Base-by-base conservation (phyloP, 2,888 invertebrate genomes). In the Teleiodes luculella region DNA sequence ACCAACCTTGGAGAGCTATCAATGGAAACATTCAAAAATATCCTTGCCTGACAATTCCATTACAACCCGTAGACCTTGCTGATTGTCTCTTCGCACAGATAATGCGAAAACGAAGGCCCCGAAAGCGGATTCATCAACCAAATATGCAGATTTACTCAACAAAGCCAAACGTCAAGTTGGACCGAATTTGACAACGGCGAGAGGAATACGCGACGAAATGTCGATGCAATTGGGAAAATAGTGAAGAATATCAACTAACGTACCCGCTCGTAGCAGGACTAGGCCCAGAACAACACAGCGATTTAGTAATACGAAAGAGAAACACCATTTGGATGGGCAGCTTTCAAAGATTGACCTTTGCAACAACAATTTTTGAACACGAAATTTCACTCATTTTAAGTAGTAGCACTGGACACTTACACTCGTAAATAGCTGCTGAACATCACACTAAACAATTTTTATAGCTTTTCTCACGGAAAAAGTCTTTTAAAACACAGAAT, bases 401-500 rank as follows among this genome's bases (percentile, higher is more conserved):
- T 53, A 59, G 56, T 60, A 61, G 57, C 68, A 74, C 68, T 57
- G 54, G 54, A 64, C 65, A 61, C 61, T 67, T 68, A 68, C 57
- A 60, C 65, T 61, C 57, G 60, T 55, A 65, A 68, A 65, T 57
- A 39, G 56, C 57, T 62, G 58, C 59, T 66, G 51, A 64, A 46
- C 48, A 65, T 58, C 65, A 72, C 67, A 61, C 60, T 62, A 57
- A 64, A 61, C 58, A 70, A 71, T 74, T 76, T 65, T 62, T 62
- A 65, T 64, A 58, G 65, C 64, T 74, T 68, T 73, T 79, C 73
- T 67, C 61, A 68, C 66, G 60, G 67, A 64, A 68, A 74, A 76
- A 75, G 69, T 63, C 78, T 74, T 77, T 76, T 80, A 78, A 73
- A 80, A 86, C 84, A 53, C 81, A 71, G 82, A 85, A 83, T 80